Evolutionary conservation across 2,797 vertebrate genomes (phyloP), one percentile per base, ranked within the genome.

Genomic region (Manis javanica): DNA sequence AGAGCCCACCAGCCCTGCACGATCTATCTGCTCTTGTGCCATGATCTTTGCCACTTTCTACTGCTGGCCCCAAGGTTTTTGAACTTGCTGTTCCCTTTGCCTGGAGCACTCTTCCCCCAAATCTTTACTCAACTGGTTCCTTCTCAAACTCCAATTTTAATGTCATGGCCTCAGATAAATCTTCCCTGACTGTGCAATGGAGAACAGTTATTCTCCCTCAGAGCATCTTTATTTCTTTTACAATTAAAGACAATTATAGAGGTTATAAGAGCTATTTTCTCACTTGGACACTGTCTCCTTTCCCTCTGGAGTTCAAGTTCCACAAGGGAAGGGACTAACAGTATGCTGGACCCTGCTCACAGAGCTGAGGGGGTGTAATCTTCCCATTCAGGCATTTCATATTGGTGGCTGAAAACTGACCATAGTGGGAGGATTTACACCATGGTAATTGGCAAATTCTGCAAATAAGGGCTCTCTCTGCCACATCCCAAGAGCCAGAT

Each of bases 191-290:
- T 26, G 31, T 21, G 83, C 64, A 75, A 23, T 23, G 74, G 69
- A 88, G 93, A 90, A 53, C 5, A 9, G 15, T 34, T 39, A 24
- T 78, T 34, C 90, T 87, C 34, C 31, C n/a, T 90, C 31, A 29
- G 4, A 23, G 18, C 31, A 79, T 59, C 71, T 42, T 75, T 69
- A 64, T 68, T 42, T 90, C 37, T 90, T 81, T 96, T 61, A 82
- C 34, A 68, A n/a, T 79, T 13, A 87, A 89, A 85, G 63, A 31
- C 81, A 79, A 71, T 49, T 11, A 57, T 3, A 81, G 69, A 39
- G 23, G 46, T 64, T 63, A 10, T 18, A 49, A 87, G 63, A 34
- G 57, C n/a, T 69, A 34, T 74, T 53, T 64, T 31, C 42, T 87
- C 26, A 16, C 59, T 85, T 59, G 53, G 46, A 82, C 37, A 31